A percentile compares a stretch with the other conserved stretches of the same genome.
Evolutionary conservation across 2,113 vertebrate species (phyloP).

Genomic region (Nothocercus nigrocapillus): DNA sequence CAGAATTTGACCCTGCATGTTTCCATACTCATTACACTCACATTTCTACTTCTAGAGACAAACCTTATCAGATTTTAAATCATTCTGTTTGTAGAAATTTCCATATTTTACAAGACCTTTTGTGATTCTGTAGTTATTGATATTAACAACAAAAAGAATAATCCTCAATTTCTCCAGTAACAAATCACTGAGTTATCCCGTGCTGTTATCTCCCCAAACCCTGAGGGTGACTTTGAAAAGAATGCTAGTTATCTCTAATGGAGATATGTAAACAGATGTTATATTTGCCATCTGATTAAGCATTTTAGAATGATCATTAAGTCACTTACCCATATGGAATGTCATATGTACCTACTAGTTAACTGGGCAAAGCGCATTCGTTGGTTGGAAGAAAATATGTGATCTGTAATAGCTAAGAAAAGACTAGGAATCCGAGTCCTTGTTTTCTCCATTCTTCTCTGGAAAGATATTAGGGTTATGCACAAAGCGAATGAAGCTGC

Average conservation of each 20-base stretch:
- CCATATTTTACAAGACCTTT: constrained; percentile 41
- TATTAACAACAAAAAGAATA: constrained; percentile 52
- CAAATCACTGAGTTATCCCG: background rate
- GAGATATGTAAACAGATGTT: constrained; percentile 61
- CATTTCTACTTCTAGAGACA: background rate
- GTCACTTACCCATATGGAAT: constrained; percentile 61
- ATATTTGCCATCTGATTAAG: constrained; percentile 57
- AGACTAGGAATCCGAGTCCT: background rate
- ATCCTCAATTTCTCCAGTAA: background rate
- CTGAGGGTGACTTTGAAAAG: constrained; percentile 56
- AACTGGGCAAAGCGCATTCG: constrained; percentile 18
- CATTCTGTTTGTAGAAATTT: constrained; percentile 40
- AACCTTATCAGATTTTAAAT: constrained; percentile 32
- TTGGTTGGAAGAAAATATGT: background rate
- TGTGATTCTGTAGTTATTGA: constrained; percentile 40
- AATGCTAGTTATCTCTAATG: constrained; percentile 41
- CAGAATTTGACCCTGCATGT: background rate
- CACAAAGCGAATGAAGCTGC: background rate
- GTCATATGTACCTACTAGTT: constrained; percentile 41
- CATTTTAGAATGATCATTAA: constrained; percentile 55
- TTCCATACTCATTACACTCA: background rate
- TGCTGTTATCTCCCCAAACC: background rate
- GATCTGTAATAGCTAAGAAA: background rate
- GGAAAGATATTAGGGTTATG: background rate
- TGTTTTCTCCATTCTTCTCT: background rate